phyloP scores from a whole-genome alignment of 2,888 invertebrate species.

The Parnassius orleans region DNA sequence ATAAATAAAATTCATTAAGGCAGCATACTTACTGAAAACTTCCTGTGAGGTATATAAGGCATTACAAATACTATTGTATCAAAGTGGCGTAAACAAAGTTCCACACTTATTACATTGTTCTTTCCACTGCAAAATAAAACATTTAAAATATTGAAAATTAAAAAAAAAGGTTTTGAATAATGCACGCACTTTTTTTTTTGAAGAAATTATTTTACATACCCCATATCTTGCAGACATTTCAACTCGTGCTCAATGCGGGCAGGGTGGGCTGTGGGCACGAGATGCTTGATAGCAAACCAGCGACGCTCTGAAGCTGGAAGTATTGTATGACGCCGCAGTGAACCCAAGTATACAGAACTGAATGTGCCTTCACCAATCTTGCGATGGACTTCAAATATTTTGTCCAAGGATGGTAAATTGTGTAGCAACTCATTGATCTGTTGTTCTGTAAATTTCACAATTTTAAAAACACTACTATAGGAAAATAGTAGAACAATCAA shows the following conservation, averaged over 20 bases:
- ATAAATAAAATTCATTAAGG: neutral
- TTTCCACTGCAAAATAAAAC: constrained; percentile 82
- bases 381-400: constrained; percentile 84
- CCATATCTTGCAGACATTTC: constrained; percentile 88
- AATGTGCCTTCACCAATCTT: constrained; percentile 93
- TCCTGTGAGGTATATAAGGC: constrained; percentile 92
- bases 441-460: constrained; percentile 45
- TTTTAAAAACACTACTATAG: neutral
- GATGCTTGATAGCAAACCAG: constrained; percentile 91
- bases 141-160: neutral
- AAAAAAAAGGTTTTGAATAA: constrained; percentile 8
- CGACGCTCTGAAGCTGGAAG: constrained; percentile 69
- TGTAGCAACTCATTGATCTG: constrained; percentile 68
- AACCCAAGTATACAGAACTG: constrained; percentile 91
- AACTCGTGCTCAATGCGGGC: constrained; percentile 90
- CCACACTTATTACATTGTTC: constrained; percentile 90
- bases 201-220: constrained; percentile 67
- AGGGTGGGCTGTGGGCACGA: constrained; percentile 93
- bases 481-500: too few species aligned
- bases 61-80: constrained; percentile 93
- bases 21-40: constrained; percentile 84
- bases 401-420: constrained; percentile 82
- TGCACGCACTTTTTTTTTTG: too few species aligned
- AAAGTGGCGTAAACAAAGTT: constrained; percentile 87
- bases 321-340: constrained; percentile 74